phyloP scores from a whole-genome alignment of 2,888 invertebrate species.

The Phaonia tiefii region DNA sequence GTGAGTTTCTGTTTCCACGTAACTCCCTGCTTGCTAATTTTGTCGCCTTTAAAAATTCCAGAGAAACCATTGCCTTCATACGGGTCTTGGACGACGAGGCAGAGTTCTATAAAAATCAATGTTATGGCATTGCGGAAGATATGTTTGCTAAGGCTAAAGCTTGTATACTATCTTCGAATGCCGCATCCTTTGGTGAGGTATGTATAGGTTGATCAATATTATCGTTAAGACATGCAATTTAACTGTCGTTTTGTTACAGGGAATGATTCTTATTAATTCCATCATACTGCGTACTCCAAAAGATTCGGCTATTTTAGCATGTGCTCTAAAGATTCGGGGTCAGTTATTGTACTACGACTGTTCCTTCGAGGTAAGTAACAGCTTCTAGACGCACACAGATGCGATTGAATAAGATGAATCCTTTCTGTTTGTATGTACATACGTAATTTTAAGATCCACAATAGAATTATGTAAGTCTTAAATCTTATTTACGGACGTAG shows the following conservation, averaged over 20 bases:
- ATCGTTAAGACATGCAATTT: constrained; percentile 1
- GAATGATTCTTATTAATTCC: constrained; percentile 45
- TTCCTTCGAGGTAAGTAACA: constrained; percentile 60
- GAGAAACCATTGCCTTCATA: constrained; percentile 63
- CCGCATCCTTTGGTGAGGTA: constrained; percentile 35
- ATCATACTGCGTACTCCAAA: constrained; percentile 62
- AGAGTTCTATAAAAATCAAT: constrained; percentile 33
- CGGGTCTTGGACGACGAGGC: constrained; percentile 59
- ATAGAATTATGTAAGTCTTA: no score
- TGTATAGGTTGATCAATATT: not conserved
- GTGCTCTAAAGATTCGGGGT: constrained; percentile 65
- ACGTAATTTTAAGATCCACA: no score
- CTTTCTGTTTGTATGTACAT: no score
- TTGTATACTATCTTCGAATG: not conserved
- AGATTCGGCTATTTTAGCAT: constrained; percentile 50
- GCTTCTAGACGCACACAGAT: no score
- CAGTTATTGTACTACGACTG: constrained; percentile 47
- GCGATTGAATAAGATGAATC: no score
- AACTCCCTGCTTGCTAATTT: no score
- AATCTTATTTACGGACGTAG: no score
- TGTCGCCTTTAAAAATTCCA: no score
- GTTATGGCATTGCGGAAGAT: constrained; percentile 33
- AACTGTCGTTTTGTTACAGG: constrained; percentile 15
- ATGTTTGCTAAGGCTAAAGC: constrained; percentile 36
- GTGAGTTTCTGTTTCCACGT: no score